A percentile compares a stretch with the other conserved stretches of the same genome.
Evolutionary conservation across 1,140 invertebrate genomes (phyloP).

Genomic region (Cydia strobilella): DNA sequence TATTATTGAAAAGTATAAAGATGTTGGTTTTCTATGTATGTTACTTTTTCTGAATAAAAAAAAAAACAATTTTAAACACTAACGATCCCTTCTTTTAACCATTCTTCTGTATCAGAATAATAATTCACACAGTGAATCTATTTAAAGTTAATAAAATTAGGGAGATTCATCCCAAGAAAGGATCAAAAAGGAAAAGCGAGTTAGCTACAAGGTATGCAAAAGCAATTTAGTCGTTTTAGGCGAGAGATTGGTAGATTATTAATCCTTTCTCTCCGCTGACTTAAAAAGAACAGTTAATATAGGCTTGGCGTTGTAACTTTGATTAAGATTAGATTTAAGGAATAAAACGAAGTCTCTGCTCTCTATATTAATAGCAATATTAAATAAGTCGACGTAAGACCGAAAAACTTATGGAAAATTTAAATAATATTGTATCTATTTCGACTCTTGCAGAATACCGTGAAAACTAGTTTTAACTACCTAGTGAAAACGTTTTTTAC

Average conservation of each 20-base stretch:
- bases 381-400: background rate
- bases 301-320: background rate
- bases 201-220: constrained; percentile 23
- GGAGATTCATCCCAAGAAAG: background rate
- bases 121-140: background rate
- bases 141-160: constrained; percentile 16
- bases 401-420: no score
- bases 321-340: background rate
- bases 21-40: no score
- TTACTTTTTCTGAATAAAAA: no score
- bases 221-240: constrained; percentile 22
- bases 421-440: no score
- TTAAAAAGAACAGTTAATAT: background rate
- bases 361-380: background rate
- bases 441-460: no score
- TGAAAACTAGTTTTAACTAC: no score
- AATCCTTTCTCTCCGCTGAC: background rate
- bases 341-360: background rate
- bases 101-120: no score
- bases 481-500: background rate
- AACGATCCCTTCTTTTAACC: no score
- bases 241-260: constrained; percentile 17
- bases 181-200: constrained; percentile 23
- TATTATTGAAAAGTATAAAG: no score
- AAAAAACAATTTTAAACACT: no score